Evolutionary conservation across 2,888 invertebrate genomes (phyloP), one percentile per base, ranked within the genome.

Genomic region (Leptarthrus brevirostris): DNA sequence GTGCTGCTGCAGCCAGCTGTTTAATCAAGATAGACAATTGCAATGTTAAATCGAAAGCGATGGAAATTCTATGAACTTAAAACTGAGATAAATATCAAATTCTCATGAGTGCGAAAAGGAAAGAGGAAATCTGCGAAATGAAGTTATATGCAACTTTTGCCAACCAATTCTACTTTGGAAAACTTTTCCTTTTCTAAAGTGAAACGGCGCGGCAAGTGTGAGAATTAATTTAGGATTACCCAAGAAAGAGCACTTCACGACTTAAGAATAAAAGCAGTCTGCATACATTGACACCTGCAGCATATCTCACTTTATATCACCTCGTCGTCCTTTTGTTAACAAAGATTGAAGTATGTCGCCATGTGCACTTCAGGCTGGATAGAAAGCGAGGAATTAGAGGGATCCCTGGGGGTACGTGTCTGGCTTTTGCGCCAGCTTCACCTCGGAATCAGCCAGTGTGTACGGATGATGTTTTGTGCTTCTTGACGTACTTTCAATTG

Each of bases 191-290:
- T 64, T 47, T 20, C 22, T 18, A 47, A 64, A 24, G 26, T 64
- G 64, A 64, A 64, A 64, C 47, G 44, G 44, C 47, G 64, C 64
- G 64, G 26, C 44, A 72, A 58, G 72, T 72, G 72, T 61, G 49
- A 58, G 61, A 72, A 72, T 72, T 72, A 56, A 72, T 72, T 72
- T 72, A 44, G 58, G 53, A 72, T 72, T 72, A 47, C 72, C 72
- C 61, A 58, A 72, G 72, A 58, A 58, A 64, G 44, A 64, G 24
- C 64, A 22, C 64, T 64, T 36, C 44, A 64, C 34, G 64, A 64
- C 14, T 24, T 24, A 40, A 12, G 64, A 22, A 20, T 64, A 44
- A 64, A 64, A 24, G 64, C 18, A 64, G 64, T 64, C 64, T 64
- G 44, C 64, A 64, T n/a, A 64, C 47, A 64, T 22, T 22, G 64